Evolutionary conservation across 2,797 vertebrate species (phyloP).

Genomic region (Siniperca scherzeri): DNA sequence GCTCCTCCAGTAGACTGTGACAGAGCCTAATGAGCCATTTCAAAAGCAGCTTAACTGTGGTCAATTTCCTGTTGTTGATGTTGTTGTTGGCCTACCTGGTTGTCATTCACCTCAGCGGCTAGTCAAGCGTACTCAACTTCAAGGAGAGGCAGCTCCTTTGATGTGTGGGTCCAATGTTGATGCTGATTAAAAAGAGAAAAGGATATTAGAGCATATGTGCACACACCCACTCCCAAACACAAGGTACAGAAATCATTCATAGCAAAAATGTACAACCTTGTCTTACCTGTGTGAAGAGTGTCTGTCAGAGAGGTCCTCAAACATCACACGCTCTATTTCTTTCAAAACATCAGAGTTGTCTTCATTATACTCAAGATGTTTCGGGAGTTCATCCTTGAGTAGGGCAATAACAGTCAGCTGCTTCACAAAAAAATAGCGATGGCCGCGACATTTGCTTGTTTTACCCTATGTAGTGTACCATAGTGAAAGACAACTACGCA

Average conservation of each 20-base stretch:
- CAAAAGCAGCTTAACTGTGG: constrained; percentile 61
- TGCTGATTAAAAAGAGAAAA: constrained; percentile 68
- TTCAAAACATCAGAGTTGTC: constrained; percentile 42
- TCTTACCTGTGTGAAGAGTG: constrained; percentile 27
- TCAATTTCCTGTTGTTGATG: constrained; percentile 61
- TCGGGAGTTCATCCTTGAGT: constrained; percentile 41
- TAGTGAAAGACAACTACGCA: background rate
- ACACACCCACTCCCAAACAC: constrained; percentile 26
- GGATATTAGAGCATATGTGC: constrained; percentile 45
- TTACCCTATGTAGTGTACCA: background rate
- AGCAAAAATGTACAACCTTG: constrained; percentile 37
- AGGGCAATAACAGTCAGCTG: constrained; percentile 42
- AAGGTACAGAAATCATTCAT: constrained; percentile 20
- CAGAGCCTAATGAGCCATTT: constrained; percentile 61
- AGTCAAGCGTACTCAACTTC: constrained; percentile 64
- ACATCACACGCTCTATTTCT: constrained; percentile 39
- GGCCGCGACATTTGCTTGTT: background rate
- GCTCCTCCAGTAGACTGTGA: constrained; percentile 51
- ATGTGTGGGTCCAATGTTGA: constrained; percentile 54
- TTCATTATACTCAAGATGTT: constrained; percentile 57
- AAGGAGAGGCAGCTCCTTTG: constrained; percentile 64
- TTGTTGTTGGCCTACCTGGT: constrained; percentile 60
- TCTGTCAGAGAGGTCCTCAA: constrained; percentile 38
- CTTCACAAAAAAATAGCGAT: constrained; percentile 15
- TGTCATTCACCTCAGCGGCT: constrained; percentile 64